A percentile compares a stretch with the other conserved stretches of the same genome.
phyloP scores from a whole-genome alignment of 1,140 invertebrate genomes.

The Lasaia peninsularis region DNA sequence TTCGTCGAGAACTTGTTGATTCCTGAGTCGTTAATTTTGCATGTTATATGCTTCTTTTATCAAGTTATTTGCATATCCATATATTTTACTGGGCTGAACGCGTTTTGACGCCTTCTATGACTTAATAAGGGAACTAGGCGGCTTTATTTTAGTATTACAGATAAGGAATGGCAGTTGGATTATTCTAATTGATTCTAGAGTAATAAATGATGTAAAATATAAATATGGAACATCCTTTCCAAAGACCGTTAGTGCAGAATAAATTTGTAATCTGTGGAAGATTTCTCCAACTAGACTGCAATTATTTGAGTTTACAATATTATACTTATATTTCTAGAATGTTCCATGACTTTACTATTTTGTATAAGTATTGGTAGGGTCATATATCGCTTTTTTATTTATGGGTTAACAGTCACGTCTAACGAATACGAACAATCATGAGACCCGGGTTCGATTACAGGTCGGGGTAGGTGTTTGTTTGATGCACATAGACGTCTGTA shows the following conservation, averaged over 20 bases:
- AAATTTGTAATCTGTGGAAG: background rate
- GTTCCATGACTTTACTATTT: too few species aligned
- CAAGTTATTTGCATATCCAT: slow-evolving; percentile 52
- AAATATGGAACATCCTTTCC: background rate
- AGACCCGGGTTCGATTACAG: too few species aligned
- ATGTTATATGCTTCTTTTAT: slow-evolving; percentile 54
- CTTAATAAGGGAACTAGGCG: slow-evolving; percentile 49
- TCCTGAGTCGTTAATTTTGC: slow-evolving; percentile 41
- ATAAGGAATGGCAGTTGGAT: slow-evolving; percentile 28
- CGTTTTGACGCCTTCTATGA: slow-evolving; percentile 49
- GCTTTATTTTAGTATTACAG: slow-evolving; percentile 35
- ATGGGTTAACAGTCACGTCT: too few species aligned
- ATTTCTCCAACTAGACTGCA: background rate
- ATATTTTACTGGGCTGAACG: slow-evolving; percentile 45
- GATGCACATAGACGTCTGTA: too few species aligned
- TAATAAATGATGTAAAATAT: background rate
- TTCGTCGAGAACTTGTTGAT: slow-evolving; percentile 21
- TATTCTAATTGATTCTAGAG: slow-evolving; percentile 31
- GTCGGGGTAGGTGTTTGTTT: too few species aligned
- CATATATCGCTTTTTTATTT: too few species aligned
- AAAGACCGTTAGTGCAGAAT: background rate
- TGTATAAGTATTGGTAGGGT: too few species aligned
- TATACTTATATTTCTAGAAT: too few species aligned
- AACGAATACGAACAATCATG: too few species aligned
- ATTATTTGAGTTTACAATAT: too few species aligned